A percentile compares a stretch with the other conserved stretches of the same genome.
Evolutionary conservation across 2,888 invertebrate genomes (phyloP).

Genomic region (Graphium colonna): DNA sequence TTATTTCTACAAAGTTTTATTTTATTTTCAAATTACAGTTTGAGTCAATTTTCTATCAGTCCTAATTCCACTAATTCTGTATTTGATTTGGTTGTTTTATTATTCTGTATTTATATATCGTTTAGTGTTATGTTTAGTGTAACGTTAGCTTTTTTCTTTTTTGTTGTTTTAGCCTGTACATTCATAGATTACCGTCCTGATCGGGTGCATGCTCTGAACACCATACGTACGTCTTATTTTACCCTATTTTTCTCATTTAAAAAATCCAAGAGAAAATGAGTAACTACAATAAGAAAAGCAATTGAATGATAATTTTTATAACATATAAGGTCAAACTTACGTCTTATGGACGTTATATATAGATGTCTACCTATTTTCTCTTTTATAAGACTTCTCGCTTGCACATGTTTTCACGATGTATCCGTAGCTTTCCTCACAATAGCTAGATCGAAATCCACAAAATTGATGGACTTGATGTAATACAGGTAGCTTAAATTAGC

Average conservation of each 20-base stretch:
- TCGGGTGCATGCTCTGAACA: conserved; percentile 67
- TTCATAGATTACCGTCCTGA: conserved; percentile 63
- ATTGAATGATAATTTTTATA: too few species aligned
- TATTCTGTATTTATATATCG: not conserved
- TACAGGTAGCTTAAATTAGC: not conserved
- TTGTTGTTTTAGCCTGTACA: conserved; percentile 55
- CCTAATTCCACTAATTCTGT: too few species aligned
- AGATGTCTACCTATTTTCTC: not conserved
- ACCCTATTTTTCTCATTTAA: conserved; percentile 31
- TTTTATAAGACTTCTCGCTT: conserved; percentile 8
- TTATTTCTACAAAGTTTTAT: not conserved
- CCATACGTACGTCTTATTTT: conserved; percentile 52
- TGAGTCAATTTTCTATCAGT: too few species aligned
- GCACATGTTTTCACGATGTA: conserved; percentile 21
- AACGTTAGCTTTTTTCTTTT: conserved; percentile 32
- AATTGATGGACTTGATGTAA: not conserved
- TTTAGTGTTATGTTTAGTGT: not conserved
- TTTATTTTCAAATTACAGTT: not conserved
- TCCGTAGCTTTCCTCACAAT: conserved; percentile 1
- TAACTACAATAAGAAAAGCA: too few species aligned
- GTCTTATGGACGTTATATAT: too few species aligned
- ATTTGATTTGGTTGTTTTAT: not conserved
- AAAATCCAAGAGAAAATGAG: conserved; percentile 3
- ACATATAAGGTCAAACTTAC: too few species aligned
- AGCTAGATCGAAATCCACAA: not conserved